A percentile compares a stretch with the other conserved stretches of the same genome.
Evolutionary conservation across 2,888 invertebrate species (phyloP).

Genomic region (Agonopterix heracliana): DNA sequence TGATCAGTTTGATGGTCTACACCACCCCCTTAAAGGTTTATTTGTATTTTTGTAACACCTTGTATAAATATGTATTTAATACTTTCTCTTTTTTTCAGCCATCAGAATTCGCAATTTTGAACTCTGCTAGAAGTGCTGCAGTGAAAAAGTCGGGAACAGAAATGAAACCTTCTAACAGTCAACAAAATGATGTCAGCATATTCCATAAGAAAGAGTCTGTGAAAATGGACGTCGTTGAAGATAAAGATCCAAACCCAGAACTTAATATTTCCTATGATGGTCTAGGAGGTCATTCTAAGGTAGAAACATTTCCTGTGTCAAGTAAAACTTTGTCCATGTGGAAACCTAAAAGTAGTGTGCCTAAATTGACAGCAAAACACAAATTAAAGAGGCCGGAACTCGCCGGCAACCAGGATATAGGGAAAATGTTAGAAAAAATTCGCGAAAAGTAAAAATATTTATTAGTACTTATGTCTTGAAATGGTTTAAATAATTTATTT

Average conservation of each 20-base stretch:
- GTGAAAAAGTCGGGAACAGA: slow-evolving; percentile 22
- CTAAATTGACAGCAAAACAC: slow-evolving; percentile 45
- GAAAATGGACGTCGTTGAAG: slow-evolving; percentile 25
- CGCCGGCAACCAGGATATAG: slow-evolving; percentile 37
- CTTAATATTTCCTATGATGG: slow-evolving; percentile 66
- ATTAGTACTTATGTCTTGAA: too few relatives aligned
- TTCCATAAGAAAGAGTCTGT: slow-evolving; percentile 41
- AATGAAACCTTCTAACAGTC: slow-evolving; percentile 15
- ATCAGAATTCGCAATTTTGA: slow-evolving; percentile 41
- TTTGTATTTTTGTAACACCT: too few relatives aligned
- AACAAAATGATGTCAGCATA: slow-evolving; percentile 29
- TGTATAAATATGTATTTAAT: too few relatives aligned
- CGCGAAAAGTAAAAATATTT: background rate
- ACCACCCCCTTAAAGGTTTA: too few relatives aligned
- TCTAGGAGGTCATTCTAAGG: slow-evolving; percentile 73
- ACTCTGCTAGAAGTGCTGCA: slow-evolving; percentile 28
- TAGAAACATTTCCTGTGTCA: slow-evolving; percentile 62
- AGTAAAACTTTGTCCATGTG: slow-evolving; percentile 3
- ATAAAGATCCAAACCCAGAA: slow-evolving; percentile 17
- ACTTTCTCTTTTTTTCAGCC: slow-evolving; percentile 27
- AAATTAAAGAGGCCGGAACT: slow-evolving; percentile 41
- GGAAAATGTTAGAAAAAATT: slow-evolving; percentile 38
- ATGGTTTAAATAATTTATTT: too few relatives aligned
- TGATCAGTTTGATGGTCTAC: too few relatives aligned
- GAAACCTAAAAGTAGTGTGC: slow-evolving; percentile 30